Evolutionary conservation across 2,113 vertebrate species (phyloP).

Genomic region (Xenus cinereus): DNA sequence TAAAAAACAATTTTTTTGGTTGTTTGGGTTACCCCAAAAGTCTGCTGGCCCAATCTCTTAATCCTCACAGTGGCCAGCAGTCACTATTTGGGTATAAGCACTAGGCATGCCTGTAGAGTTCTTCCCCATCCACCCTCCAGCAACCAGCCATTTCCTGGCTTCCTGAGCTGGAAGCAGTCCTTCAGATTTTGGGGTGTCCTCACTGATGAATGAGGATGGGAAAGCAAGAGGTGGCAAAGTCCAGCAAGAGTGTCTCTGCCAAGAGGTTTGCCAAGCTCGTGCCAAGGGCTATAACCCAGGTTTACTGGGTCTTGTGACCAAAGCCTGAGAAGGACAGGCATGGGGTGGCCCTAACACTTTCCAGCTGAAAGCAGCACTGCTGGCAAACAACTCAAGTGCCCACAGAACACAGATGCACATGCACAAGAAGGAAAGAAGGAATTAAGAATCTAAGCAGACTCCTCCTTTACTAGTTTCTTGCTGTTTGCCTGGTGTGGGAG

Average conservation of each 20-base stretch:
- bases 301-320: not conserved
- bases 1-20: not conserved
- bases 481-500: not conserved
- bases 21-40: not conserved
- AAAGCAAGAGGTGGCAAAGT: not conserved
- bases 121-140: not conserved
- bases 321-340: not conserved
- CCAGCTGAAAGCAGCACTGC: not conserved
- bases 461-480: not conserved
- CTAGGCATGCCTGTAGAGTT: not conserved
- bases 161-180: not conserved
- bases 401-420: not conserved
- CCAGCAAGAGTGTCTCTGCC: not conserved
- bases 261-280: not conserved
- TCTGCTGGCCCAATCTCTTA: not conserved
- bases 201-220: not conserved
- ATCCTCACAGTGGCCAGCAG: not conserved
- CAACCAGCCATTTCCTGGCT: not conserved
- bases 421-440: not conserved
- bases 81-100: not conserved
- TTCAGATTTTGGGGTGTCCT: not conserved
- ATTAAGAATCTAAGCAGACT: not conserved
- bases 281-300: fast-evolving
- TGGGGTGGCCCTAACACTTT: not conserved
- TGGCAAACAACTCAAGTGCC: not conserved